Conservation (phyloP, 37 sponge, comb jelly and placozoan species). For the Theonella swinhoei region DNA sequence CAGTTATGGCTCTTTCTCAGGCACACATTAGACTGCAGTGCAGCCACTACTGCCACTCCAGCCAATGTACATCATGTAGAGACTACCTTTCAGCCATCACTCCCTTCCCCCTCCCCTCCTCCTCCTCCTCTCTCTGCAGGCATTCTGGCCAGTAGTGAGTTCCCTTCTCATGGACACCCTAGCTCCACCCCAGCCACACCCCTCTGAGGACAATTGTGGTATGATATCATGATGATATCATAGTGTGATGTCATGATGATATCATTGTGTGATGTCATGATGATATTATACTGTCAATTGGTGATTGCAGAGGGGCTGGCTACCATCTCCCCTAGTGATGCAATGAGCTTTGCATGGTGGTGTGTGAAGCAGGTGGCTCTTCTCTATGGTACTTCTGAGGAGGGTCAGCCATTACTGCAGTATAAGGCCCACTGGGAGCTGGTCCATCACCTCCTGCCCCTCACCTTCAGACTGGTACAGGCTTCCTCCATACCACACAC, state of each 20-base stretch:
- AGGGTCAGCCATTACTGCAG: background rate
- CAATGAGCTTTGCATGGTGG: slow-evolving; percentile 30
- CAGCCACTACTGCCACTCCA: background rate
- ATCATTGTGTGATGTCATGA: too few relatives aligned
- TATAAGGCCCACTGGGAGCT: background rate
- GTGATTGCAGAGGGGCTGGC: background rate
- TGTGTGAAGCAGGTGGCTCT: background rate
- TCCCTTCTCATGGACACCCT: background rate
- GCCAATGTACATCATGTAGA: background rate
- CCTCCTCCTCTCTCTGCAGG: background rate
- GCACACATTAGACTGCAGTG: background rate
- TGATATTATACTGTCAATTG: too few relatives aligned
- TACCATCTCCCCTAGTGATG: background rate
- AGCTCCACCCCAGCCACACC: background rate
- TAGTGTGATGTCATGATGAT: too few relatives aligned
- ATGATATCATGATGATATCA: too few relatives aligned
- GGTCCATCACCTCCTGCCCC: background rate
- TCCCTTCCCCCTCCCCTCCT: background rate
- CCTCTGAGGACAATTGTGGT: background rate
- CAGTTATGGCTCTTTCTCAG: slow-evolving; percentile 26
- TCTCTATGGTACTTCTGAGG: slow-evolving; percentile 15
- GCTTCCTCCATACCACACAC: background rate
- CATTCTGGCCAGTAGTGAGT: background rate
- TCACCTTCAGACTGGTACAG: slow-evolving; percentile 20
- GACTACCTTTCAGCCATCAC: background rate